Conservation (phyloP, 2,797 vertebrate species). For the Sebastes hubbsi region DNA sequence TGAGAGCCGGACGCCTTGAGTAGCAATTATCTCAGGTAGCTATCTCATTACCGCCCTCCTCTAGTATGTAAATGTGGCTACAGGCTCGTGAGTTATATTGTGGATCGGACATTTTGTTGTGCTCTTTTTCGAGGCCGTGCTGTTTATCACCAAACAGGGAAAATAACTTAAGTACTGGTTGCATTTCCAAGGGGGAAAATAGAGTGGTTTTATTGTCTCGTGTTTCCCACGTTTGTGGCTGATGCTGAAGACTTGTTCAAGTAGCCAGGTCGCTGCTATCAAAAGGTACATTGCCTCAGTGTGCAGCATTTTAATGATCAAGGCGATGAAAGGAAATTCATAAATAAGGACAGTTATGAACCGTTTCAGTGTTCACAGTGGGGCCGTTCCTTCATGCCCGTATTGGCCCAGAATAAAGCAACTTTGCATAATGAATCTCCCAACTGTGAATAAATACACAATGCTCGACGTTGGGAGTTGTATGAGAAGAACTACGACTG, state of each 20-base stretch:
- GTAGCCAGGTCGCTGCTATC: constrained; percentile 12
- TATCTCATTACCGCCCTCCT: constrained; percentile 74
- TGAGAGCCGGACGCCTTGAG: constrained; percentile 66
- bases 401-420: constrained; percentile 4
- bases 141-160: constrained; percentile 42
- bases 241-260: constrained; percentile 10
- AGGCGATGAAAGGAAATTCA: constrained; percentile 35
- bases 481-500: neutral
- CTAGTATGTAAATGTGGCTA: constrained; percentile 59
- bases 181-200: constrained; percentile 9
- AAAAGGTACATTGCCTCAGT: constrained; percentile 14
- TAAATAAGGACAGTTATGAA: constrained; percentile 39
- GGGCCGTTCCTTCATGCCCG: neutral
- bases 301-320: constrained; percentile 20
- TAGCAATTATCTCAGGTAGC: constrained; percentile 81
- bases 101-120: constrained; percentile 29
- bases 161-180: constrained; percentile 31
- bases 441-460: constrained; percentile 7
- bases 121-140: constrained; percentile 9
- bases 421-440: neutral
- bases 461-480: neutral
- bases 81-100: constrained; percentile 25
- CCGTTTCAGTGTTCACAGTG: neutral
- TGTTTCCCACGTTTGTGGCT: neutral
- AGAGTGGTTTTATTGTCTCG: constrained; percentile 11